Evolutionary conservation across 2,888 invertebrate genomes (phyloP).

Genomic region (Gonocerus acuteangulatus): DNA sequence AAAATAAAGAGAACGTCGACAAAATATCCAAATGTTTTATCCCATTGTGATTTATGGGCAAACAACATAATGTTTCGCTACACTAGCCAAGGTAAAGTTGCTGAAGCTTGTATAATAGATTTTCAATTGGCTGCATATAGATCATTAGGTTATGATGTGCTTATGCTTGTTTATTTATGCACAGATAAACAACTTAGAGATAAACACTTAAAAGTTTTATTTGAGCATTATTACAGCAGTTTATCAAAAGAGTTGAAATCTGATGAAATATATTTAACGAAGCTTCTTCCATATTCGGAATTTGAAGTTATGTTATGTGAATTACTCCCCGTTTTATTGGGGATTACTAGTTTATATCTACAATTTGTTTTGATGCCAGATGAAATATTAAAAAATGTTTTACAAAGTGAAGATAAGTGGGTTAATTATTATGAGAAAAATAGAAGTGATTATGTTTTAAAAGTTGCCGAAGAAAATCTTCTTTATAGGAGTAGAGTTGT

Average conservation of each 20-base stretch:
- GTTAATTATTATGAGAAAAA: background rate
- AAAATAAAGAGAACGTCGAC: background rate
- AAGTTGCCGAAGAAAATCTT: background rate
- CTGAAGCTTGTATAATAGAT: constrained; percentile 18
- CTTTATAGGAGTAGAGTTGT: constrained; percentile 5
- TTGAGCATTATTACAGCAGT: background rate
- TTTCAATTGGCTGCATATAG: constrained; percentile 24
- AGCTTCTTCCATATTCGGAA: background rate
- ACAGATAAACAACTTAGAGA: background rate
- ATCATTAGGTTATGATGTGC: constrained; percentile 18
- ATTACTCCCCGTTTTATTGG: background rate
- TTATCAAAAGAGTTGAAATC: constrained; percentile 1
- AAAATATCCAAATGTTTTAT: constrained; percentile 12
- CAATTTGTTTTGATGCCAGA: constrained; percentile 10
- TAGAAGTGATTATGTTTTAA: background rate
- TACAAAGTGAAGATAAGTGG: constrained; percentile 1
- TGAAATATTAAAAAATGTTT: background rate
- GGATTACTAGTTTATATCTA: background rate
- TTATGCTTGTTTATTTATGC: constrained; percentile 1
- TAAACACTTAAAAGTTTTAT: background rate
- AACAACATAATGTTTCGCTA: constrained; percentile 28
- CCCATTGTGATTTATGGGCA: constrained; percentile 27
- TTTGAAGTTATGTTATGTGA: background rate
- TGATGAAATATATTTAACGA: background rate
- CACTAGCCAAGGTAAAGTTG: constrained; percentile 1